Evolutionary conservation across 2,797 vertebrate genomes (phyloP).

Genomic region (Helostoma temminkii): DNA sequence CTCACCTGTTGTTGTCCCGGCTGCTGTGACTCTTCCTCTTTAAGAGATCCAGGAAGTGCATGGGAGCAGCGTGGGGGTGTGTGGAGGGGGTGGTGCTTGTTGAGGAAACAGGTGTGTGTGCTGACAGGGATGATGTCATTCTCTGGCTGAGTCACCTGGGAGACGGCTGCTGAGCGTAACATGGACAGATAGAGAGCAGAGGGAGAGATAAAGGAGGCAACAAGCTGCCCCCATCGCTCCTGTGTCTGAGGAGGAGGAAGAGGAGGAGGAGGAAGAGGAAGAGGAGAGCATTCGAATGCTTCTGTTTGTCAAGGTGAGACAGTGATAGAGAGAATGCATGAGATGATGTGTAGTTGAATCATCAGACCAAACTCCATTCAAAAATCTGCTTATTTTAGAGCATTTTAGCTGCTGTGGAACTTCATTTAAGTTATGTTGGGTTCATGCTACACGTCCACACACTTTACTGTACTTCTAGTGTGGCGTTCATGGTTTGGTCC

Average conservation of each 20-base stretch:
- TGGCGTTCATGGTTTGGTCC: neutral
- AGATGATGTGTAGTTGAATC: neutral
- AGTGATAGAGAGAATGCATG: neutral
- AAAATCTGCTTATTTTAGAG: neutral
- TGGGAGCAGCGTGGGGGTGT: neutral
- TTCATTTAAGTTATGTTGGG: neutral
- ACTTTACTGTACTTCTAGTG: neutral
- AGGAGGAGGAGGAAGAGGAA: slow-evolving; percentile 19
- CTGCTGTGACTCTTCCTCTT: slow-evolving; percentile 50
- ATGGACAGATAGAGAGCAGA: neutral
- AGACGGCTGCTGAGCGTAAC: slow-evolving; percentile 43
- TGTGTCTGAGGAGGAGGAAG: slow-evolving; percentile 39
- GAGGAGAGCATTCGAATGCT: slow-evolving; percentile 25
- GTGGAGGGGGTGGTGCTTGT: slow-evolving; percentile 64
- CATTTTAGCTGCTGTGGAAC: neutral
- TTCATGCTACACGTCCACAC: neutral
- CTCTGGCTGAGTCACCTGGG: slow-evolving; percentile 80
- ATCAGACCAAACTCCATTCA: slow-evolving; percentile 25
- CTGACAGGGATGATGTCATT: slow-evolving; percentile 82
- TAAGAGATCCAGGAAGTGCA: slow-evolving; percentile 70
- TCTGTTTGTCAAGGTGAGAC: slow-evolving; percentile 55
- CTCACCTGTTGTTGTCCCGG: slow-evolving; percentile 36
- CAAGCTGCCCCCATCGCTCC: slow-evolving; percentile 19
- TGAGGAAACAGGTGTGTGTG: slow-evolving; percentile 83
- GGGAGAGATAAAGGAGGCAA: neutral